Conservation (phyloP, 2,797 vertebrate species). For the Hafferia zeledoni region DNA sequence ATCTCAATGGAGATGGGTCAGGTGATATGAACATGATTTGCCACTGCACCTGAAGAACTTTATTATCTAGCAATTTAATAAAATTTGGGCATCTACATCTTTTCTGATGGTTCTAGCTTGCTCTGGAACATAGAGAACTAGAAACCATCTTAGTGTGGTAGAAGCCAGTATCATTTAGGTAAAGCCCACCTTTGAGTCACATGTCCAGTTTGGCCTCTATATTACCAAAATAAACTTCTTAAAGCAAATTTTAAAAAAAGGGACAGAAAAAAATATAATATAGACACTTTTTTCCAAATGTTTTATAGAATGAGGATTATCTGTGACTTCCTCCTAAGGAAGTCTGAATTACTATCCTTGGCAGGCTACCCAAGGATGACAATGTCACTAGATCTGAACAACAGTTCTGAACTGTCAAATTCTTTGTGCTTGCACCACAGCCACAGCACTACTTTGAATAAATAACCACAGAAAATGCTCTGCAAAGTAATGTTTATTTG, state of each 20-base stretch:
- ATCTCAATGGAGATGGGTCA: not conserved
- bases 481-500: not conserved
- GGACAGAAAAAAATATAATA: not conserved
- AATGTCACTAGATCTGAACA: not conserved
- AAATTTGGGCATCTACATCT: not conserved
- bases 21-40: not conserved
- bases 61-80: not conserved
- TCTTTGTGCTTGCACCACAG: not conserved
- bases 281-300: not conserved
- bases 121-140: not conserved
- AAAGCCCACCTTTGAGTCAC: not conserved
- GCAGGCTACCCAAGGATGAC: not conserved
- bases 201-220: not conserved
- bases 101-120: not conserved
- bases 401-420: not conserved
- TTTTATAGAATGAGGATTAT: not conserved
- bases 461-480: not conserved
- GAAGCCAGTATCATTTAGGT: not conserved
- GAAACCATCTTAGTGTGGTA: not conserved
- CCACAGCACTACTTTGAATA: not conserved
- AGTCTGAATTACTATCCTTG: not conserved
- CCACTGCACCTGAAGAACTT: not conserved
- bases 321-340: not conserved
- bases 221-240: not conserved
- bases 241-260: not conserved